A percentile compares a stretch with the other conserved stretches of the same genome.
These are phyloP conservation scores for Emydura subglobosa DNA, from an alignment of 2,113 vertebrate genomes.

Conservation along the genomic window DNA sequence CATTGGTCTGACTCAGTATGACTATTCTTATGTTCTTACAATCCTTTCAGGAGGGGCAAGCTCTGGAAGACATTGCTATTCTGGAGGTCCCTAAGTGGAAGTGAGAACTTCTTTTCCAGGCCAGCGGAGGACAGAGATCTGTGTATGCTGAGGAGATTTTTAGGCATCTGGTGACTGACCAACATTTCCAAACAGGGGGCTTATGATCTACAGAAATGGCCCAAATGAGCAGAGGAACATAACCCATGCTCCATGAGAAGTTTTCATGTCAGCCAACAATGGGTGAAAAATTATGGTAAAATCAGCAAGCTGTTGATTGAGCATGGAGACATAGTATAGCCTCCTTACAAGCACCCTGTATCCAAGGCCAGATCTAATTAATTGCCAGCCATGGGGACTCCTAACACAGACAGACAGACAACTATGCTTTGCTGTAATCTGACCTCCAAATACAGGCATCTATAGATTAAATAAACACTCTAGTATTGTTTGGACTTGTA, in stretches of 20 bases:
- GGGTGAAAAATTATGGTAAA: not conserved
- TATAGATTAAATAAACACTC: not conserved
- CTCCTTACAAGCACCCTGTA: not conserved
- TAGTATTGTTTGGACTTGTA: not conserved
- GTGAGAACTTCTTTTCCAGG: not conserved
- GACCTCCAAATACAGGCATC: not conserved
- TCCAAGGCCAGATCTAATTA: not conserved
- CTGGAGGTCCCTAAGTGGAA: not conserved
- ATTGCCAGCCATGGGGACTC: not conserved
- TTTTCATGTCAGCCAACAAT: not conserved
- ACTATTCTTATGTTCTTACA: not conserved
- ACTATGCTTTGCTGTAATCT: not conserved
- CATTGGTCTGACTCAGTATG: not conserved
- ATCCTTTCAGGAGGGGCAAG: not conserved
- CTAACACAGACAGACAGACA: not conserved
- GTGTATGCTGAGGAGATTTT: not conserved
- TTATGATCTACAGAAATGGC: not conserved
- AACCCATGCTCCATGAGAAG: not conserved
- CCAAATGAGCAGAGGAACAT: not conserved
- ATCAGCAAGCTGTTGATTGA: not conserved
- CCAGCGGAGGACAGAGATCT: not conserved
- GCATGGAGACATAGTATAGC: not conserved
- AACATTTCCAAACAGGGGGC: not conserved
- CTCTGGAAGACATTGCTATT: not conserved
- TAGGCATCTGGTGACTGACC: not conserved